Percentiles rank a stretch among this genome's conserved stretches.
phyloP scores from a whole-genome alignment of 2,888 invertebrate species.

The Panorpa germanica region DNA sequence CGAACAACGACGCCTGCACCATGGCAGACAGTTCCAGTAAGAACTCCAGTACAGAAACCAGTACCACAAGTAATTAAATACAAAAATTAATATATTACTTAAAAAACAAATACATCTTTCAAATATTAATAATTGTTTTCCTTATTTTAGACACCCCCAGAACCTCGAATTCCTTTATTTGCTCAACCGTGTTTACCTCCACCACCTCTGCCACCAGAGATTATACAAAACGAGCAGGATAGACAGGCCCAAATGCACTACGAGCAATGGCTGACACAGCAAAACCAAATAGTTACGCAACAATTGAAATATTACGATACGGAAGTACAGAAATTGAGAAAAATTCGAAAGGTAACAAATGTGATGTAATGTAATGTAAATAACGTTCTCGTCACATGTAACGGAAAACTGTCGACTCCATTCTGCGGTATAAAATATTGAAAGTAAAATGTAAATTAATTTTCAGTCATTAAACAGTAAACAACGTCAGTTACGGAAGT shows the following conservation, averaged over 20 bases:
- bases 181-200: slow-evolving; percentile 39
- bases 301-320: slow-evolving; percentile 73
- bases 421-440: slow-evolving; percentile 9
- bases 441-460: slow-evolving; percentile 15
- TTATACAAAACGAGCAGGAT: slow-evolving; percentile 53
- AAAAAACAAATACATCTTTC: no score
- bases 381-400: neutral
- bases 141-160: neutral
- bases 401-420: slow-evolving; percentile 3
- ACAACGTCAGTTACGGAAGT: slow-evolving; percentile 67
- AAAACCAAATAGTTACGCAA: slow-evolving; percentile 48
- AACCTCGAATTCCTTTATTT: slow-evolving; percentile 10
- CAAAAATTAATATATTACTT: no score
- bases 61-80: slow-evolving; percentile 10
- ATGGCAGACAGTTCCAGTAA: slow-evolving; percentile 12
- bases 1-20: slow-evolving; percentile 1
- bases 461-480: slow-evolving; percentile 73
- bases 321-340: slow-evolving; percentile 74
- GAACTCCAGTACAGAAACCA: slow-evolving; percentile 9
- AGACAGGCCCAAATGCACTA: slow-evolving; percentile 52
- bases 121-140: no score
- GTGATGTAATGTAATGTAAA: slow-evolving; percentile 3
- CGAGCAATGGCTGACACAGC: slow-evolving; percentile 72
- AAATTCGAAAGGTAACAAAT: slow-evolving; percentile 57
- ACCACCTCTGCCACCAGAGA: slow-evolving; percentile 60